Evolutionary conservation across 2,113 vertebrate species (phyloP).

Genomic region (Notiomystis cincta): DNA sequence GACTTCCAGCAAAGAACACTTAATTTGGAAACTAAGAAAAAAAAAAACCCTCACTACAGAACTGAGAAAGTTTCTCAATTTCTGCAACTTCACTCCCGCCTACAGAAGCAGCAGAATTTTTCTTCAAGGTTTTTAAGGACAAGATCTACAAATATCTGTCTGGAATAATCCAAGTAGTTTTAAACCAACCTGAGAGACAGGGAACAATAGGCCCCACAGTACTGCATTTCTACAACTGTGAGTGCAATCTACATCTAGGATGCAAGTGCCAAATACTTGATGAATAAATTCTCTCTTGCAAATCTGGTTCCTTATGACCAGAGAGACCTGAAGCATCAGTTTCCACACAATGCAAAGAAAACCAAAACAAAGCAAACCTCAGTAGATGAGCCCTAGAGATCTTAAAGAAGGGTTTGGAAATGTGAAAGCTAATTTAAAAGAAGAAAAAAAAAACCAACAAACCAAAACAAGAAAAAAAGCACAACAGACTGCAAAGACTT

Average conservation of each 20-base stretch:
- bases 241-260: not conserved
- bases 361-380: not conserved
- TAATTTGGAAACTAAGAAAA: not conserved
- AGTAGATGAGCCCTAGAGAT: not conserved
- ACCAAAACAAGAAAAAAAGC: accelerated
- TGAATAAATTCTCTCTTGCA: not conserved
- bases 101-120: not conserved
- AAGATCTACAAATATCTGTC: constrained; percentile 8
- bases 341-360: not conserved
- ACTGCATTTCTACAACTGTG: not conserved
- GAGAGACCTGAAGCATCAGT: not conserved
- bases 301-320: not conserved
- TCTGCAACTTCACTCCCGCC: constrained; percentile 14
- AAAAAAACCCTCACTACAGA: not conserved
- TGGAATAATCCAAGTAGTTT: not conserved
- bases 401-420: not conserved
- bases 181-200: not conserved
- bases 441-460: no score
- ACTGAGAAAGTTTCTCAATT: constrained; percentile 39
- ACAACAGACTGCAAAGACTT: not conserved
- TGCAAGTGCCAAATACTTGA: not conserved
- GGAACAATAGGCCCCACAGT: not conserved
- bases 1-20: constrained; percentile 1
- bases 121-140: constrained; percentile 24
- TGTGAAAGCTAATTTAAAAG: not conserved